These are phyloP conservation scores for Saccostrea cuccullata DNA, from an alignment of 1,140 invertebrate genomes.

Conservation along the genomic window DNA sequence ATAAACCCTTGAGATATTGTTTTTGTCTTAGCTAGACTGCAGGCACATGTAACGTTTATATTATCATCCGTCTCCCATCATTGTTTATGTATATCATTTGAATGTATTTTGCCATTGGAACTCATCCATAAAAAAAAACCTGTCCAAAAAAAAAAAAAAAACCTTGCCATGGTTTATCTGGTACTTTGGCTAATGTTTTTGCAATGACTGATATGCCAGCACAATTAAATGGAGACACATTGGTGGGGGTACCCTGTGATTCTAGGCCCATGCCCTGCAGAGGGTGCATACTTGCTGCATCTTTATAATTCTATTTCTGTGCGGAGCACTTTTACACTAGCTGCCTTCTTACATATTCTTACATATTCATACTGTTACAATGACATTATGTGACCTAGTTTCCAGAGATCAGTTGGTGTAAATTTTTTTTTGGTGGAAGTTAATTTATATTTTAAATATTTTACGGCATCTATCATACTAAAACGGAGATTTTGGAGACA, in stretches of 20 bases:
- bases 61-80: not conserved
- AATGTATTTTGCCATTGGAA: slow-evolving; percentile 16
- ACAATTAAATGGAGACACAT: not conserved
- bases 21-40: not conserved
- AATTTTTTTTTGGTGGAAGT: too few species aligned
- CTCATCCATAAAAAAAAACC: not conserved
- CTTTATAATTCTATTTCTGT: not conserved
- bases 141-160: not conserved
- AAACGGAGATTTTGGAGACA: too few species aligned
- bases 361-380: too few species aligned
- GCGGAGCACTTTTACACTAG: too few species aligned
- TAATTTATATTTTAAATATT: too few species aligned
- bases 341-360: too few species aligned
- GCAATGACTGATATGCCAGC: slow-evolving; percentile 18
- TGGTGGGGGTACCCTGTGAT: not conserved
- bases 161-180: not conserved
- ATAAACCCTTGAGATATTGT: not conserved
- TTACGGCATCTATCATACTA: too few species aligned
- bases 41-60: not conserved
- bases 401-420: too few species aligned
- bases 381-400: too few species aligned
- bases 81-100: slow-evolving; percentile 17
- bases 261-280: not conserved
- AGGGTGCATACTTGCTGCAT: not conserved
- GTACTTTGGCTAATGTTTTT: not conserved